Evolutionary conservation across 2,888 invertebrate genomes (phyloP).

Genomic region (Lymantria dispar): DNA sequence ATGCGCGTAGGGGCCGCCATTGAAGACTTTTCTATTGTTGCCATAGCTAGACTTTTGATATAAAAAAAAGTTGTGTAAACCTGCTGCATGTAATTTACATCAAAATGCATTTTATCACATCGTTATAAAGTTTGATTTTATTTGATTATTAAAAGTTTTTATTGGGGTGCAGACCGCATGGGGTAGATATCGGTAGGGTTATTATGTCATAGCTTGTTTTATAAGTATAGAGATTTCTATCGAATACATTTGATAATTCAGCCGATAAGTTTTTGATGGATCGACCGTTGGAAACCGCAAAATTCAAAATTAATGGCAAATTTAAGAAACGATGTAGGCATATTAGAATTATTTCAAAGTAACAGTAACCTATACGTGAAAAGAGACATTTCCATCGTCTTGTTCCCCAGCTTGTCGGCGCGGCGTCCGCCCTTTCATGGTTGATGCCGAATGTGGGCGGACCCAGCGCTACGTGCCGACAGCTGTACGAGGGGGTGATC

Average conservation of each 20-base stretch:
- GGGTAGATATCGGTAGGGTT: slow-evolving; percentile 48
- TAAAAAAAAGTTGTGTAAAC: slow-evolving; percentile 46
- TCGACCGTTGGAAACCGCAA: slow-evolving; percentile 14
- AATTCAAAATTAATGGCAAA: background rate
- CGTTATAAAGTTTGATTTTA: slow-evolving; percentile 48
- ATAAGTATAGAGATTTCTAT: slow-evolving; percentile 35
- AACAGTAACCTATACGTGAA: no score
- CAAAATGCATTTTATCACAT: slow-evolving; percentile 41
- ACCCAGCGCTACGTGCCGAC: no score
- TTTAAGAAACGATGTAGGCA: background rate
- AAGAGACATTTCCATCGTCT: no score
- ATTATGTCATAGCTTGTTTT: slow-evolving; percentile 60
- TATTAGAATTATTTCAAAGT: no score
- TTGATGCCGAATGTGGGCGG: no score
- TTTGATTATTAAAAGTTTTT: slow-evolving; percentile 31
- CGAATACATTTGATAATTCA: slow-evolving; percentile 26
- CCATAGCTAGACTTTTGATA: slow-evolving; percentile 59
- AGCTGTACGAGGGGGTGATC: no score
- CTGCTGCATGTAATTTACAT: slow-evolving; percentile 34
- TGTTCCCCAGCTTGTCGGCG: no score
- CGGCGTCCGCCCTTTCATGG: no score
- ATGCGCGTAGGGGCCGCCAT: slow-evolving; percentile 69
- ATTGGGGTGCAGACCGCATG: slow-evolving; percentile 36
- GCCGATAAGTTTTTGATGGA: slow-evolving; percentile 28
- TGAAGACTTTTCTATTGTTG: slow-evolving; percentile 68